Percentiles rank a stretch among this genome's conserved stretches.
Evolutionary conservation across 2,797 vertebrate genomes (phyloP).

Genomic region (Xenopus petersii): DNA sequence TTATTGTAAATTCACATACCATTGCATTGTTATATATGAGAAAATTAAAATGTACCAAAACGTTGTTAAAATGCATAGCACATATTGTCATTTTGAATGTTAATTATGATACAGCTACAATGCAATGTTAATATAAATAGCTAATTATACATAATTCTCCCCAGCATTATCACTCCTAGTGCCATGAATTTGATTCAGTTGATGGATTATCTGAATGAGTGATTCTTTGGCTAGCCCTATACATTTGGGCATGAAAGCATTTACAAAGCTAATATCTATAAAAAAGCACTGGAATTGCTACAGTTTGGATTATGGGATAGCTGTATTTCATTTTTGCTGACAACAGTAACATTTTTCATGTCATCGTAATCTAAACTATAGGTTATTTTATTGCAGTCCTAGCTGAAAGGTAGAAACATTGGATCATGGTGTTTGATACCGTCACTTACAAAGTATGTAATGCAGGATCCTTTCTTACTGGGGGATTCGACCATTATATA

Average conservation of each 20-base stretch:
- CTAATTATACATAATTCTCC: conserved; percentile 13
- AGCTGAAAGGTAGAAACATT: too few species aligned
- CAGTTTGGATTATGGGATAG: too few species aligned
- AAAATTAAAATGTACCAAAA: background rate
- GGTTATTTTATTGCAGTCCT: too few species aligned
- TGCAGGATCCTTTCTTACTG: too few species aligned
- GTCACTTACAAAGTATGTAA: too few species aligned
- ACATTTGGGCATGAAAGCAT: background rate
- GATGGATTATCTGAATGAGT: conserved; percentile 21
- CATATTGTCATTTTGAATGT: background rate
- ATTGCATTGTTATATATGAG: background rate
- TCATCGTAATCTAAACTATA: too few species aligned
- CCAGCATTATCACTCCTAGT: background rate
- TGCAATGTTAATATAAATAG: conserved; percentile 2
- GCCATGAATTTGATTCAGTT: background rate
- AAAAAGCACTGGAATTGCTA: background rate
- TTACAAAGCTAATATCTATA: background rate
- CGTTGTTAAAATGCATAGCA: conserved; percentile 1
- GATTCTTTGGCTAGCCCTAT: background rate
- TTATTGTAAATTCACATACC: conserved; percentile 1
- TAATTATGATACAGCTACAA: background rate
- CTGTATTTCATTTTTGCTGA: too few species aligned
- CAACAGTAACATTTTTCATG: too few species aligned
- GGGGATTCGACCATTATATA: too few species aligned
- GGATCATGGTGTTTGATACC: too few species aligned